Conservation (phyloP, 53 echinoderm and acorn worm genomes). For the Holothuria scabra region DNA sequence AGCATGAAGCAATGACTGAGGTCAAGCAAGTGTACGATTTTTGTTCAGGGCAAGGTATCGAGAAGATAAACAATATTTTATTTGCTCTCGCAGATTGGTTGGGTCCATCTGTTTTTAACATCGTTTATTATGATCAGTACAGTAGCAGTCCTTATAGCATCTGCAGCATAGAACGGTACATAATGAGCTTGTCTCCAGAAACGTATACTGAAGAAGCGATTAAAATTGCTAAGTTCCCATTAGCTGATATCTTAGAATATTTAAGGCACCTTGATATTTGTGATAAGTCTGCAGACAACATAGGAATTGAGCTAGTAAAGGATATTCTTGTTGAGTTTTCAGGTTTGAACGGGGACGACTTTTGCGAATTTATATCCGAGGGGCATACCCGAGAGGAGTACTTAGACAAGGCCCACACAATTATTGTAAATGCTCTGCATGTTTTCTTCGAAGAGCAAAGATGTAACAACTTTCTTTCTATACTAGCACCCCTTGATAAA, state of each 20-base stretch:
- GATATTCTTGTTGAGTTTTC: constrained; percentile 19
- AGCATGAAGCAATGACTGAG: constrained; percentile 1
- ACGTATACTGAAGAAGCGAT: neutral
- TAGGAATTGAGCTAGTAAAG: neutral
- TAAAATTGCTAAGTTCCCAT: neutral
- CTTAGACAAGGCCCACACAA: constrained; percentile 1
- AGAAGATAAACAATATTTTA: constrained; percentile 21
- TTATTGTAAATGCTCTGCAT: neutral
- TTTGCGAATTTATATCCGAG: constrained; percentile 17
- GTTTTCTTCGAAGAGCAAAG: neutral
- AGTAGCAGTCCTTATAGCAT: neutral
- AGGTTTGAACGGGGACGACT: neutral
- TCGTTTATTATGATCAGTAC: neutral
- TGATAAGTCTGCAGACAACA: neutral
- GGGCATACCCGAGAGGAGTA: constrained; percentile 30
- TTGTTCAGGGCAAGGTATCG: neutral
- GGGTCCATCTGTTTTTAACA: constrained; percentile 20
- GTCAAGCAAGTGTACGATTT: neutral
- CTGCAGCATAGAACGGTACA: neutral
- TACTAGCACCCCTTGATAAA: constrained; percentile 13
- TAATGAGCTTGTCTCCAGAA: neutral
- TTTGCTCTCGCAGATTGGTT: constrained; percentile 7
- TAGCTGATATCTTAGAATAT: constrained; percentile 16
- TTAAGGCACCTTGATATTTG: neutral
- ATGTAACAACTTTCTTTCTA: neutral